Percentiles rank a stretch among this genome's conserved stretches.
These are phyloP conservation scores for Drosophila athabasca DNA, from an alignment of 1,140 invertebrate genomes.

Conservation along the genomic window DNA sequence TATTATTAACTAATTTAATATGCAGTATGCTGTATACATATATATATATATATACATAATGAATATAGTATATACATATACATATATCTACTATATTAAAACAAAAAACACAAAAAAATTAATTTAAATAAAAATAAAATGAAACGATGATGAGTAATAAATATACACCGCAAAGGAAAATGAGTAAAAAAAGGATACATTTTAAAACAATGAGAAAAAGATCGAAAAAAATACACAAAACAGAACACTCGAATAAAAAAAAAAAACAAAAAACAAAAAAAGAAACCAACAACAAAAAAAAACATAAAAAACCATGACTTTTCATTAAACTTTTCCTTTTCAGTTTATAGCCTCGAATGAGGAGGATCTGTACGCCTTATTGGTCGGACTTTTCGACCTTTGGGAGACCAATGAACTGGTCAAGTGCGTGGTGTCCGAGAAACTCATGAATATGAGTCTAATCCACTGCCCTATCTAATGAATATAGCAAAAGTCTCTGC, in stretches of 20 bases:
- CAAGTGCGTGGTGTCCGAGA: no score
- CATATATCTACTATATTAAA: slow-evolving; percentile 63
- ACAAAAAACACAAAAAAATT: slow-evolving; percentile 6
- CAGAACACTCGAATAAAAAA: slow-evolving; percentile 68
- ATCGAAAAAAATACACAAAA: slow-evolving; percentile 34
- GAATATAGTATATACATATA: slow-evolving; percentile 27
- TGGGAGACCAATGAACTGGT: no score
- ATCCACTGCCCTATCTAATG: no score
- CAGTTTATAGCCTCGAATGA: no score
- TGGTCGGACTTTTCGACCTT: no score
- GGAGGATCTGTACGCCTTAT: no score
- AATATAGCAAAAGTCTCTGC: no score
- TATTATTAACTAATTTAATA: slow-evolving; percentile 74
- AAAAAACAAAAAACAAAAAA: slow-evolving; percentile 41
- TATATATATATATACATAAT: slow-evolving; percentile 33
- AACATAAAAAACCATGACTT: slow-evolving; percentile 33
- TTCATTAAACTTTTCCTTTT: no score
- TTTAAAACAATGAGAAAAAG: slow-evolving; percentile 76
- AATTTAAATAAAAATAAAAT: slow-evolving; percentile 35
- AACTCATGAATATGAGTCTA: no score
- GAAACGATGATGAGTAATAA: slow-evolving; percentile 28
- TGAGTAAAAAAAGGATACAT: slow-evolving; percentile 60
- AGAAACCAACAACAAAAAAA: slow-evolving; percentile 44
- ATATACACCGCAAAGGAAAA: slow-evolving; percentile 40
- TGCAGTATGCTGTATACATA: slow-evolving; percentile 51